Conservation (phyloP, 2,888 invertebrate genomes). For the Limnephilus lunatus region DNA sequence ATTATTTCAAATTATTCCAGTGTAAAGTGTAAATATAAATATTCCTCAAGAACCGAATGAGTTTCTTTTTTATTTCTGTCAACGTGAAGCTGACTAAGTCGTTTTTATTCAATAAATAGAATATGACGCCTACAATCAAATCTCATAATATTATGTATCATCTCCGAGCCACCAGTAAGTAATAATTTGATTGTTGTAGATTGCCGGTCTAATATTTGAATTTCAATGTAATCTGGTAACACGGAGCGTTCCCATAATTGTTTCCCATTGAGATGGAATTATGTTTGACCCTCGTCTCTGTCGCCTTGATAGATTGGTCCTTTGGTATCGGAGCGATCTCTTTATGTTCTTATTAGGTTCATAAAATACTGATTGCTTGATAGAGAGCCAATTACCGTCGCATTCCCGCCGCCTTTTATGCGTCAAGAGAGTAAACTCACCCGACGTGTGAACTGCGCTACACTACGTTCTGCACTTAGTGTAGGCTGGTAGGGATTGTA, state of each 20-base stretch:
- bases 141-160: neutral
- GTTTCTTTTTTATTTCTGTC: neutral
- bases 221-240: neutral
- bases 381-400: slow-evolving; percentile 62
- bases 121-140: neutral
- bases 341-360: slow-evolving; percentile 60
- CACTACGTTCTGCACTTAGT: neutral
- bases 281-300: slow-evolving; percentile 43
- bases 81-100: neutral
- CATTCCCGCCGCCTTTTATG: slow-evolving; percentile 56
- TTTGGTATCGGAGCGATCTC: slow-evolving; percentile 51
- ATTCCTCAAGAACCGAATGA: neutral
- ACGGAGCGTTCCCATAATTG: slow-evolving; percentile 22
- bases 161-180: neutral
- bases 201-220: neutral
- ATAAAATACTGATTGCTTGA: slow-evolving; percentile 61
- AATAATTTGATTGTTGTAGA: neutral
- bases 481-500: no score
- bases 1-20: neutral
- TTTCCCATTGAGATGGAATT: slow-evolving; percentile 40
- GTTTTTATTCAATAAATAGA: neutral
- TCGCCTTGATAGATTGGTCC: slow-evolving; percentile 47
- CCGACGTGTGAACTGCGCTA: slow-evolving; percentile 35
- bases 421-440: slow-evolving; percentile 37
- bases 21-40: neutral